phyloP scores from a whole-genome alignment of 2,888 invertebrate genomes.

The Chrysopilus asiliformis region DNA sequence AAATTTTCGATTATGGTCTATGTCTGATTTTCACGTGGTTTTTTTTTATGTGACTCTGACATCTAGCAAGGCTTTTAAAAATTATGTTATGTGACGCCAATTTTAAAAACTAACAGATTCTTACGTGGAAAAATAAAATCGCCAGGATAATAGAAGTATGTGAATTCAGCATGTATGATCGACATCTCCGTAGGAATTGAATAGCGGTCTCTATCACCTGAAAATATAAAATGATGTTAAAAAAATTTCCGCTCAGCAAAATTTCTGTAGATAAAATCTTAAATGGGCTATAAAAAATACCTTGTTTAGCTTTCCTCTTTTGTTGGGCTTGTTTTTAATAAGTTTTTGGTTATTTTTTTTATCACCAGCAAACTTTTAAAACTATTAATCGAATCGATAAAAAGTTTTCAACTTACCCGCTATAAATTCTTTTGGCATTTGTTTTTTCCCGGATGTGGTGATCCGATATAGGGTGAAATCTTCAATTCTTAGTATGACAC shows the following conservation, averaged over 20 bases:
- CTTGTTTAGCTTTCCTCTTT: constrained; percentile 41
- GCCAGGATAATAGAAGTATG: constrained; percentile 91
- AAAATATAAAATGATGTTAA: constrained; percentile 17
- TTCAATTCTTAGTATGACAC: constrained; percentile 76
- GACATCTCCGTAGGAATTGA: constrained; percentile 82
- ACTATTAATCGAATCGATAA: too few relatives aligned
- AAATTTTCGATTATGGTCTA: too few relatives aligned
- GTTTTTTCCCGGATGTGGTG: constrained; percentile 58
- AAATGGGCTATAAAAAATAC: too few relatives aligned
- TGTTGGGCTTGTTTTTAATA: constrained; percentile 43
- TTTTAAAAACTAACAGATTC: constrained; percentile 19
- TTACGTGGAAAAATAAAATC: constrained; percentile 78
- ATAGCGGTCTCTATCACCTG: constrained; percentile 63
- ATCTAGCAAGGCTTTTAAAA: too few relatives aligned
- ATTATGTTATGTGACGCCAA: too few relatives aligned
- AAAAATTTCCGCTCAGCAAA: not conserved
- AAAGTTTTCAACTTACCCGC: constrained; percentile 42
- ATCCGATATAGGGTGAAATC: constrained; percentile 84
- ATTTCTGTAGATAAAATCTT: too few relatives aligned
- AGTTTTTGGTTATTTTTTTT: too few relatives aligned
- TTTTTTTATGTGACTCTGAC: too few relatives aligned
- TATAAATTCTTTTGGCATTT: constrained; percentile 66
- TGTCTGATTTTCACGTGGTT: too few relatives aligned
- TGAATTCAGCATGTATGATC: constrained; percentile 89
- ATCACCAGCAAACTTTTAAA: too few relatives aligned